A percentile compares a stretch with the other conserved stretches of the same genome.
phyloP scores from a whole-genome alignment of 2,888 invertebrate species.

The Acrobeloides nanus region DNA sequence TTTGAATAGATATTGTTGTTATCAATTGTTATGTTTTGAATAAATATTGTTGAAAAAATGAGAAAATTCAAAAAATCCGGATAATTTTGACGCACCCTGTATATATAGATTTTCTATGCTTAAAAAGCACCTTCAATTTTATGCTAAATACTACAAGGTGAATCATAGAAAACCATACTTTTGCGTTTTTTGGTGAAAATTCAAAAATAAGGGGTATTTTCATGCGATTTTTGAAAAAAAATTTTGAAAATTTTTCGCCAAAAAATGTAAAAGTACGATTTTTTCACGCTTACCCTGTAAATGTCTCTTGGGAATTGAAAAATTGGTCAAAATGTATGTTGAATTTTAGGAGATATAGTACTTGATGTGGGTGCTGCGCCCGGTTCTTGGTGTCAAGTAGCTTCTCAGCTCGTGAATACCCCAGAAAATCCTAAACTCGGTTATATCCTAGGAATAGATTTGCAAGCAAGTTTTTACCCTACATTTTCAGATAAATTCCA shows the following conservation, averaged over 20 bases:
- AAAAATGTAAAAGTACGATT: neutral
- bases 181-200: slow-evolving; percentile 5
- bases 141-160: no score
- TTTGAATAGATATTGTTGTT: no score
- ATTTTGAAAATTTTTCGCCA: neutral
- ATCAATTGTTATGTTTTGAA: no score
- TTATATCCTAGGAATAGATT: slow-evolving; percentile 41
- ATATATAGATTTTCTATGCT: no score
- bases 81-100: no score
- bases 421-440: slow-evolving; percentile 18
- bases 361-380: slow-evolving; percentile 49
- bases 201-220: neutral
- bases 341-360: slow-evolving; percentile 23
- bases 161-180: no score
- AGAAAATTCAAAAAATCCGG: no score
- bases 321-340: neutral
- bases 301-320: no score
- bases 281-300: no score
- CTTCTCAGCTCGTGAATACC: slow-evolving; percentile 8
- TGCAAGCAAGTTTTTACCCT: slow-evolving; percentile 28
- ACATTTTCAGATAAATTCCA: neutral
- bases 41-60: no score
- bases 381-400: slow-evolving; percentile 52
- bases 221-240: neutral
- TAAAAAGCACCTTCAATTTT: no score